Base-by-base conservation (phyloP, 2,113 vertebrate species). In the Myotis yumanensis region DNA sequence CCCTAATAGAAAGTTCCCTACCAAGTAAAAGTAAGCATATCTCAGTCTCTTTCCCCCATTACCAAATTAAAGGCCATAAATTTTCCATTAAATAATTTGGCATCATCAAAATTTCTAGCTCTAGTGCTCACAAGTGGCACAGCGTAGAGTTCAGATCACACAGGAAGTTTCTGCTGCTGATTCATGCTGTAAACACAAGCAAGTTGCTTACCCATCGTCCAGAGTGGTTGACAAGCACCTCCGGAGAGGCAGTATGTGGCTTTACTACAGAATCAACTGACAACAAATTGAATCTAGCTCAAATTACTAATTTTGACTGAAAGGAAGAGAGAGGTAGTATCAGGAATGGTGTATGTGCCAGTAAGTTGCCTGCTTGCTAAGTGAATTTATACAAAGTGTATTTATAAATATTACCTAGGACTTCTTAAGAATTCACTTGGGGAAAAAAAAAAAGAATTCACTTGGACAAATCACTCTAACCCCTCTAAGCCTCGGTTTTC, bases 141-240 rank as follows among this genome's bases (percentile, higher is more conserved):
- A 76, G 72, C 62, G 75, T 20, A 81, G 86, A 76, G 82, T 57
- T 73, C 96, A 95, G 20, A 96, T 52, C 57, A 95, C 71, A 40
- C 83, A 93, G 84, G 68, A 96, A 94, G 66, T 93, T 83, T 87
- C 94, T 96, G 80, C 71, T 92, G 95, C 95, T 96, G 96, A 95
- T 89, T 96, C 95, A 97, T 75, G 54, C 93, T 93, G 54, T 87
- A 92, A 93, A 94, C 96, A 92, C 92, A 95, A 95, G 59, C 72
- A 92, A 90, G 71, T 43, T 93, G 94, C 93, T 97, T 94, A 89
- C 35, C 89, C 83, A 77, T 86, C 73, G 0, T 30, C n/a, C 75
- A 73, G n/a, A 96, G 73, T 54, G 35, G 77, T 10, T 87, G 93
- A 84, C 64, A 96, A 93, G 71, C 76, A 86, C 76, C 64, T 96